Evolutionary conservation across 2,113 vertebrate genomes (phyloP).

Genomic region (Scalopus aquaticus): DNA sequence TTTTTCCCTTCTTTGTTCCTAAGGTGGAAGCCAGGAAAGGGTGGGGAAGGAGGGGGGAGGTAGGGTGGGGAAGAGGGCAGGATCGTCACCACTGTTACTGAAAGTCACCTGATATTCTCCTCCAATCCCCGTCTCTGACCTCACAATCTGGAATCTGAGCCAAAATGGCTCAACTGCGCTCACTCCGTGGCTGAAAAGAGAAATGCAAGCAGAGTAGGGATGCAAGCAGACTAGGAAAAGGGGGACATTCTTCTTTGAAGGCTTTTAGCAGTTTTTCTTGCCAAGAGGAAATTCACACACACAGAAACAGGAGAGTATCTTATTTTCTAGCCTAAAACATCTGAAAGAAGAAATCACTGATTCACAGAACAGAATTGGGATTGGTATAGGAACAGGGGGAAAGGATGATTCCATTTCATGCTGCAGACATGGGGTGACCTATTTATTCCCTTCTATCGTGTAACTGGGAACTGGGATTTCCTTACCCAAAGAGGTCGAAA

Average conservation of each 20-base stretch:
- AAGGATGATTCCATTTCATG: neutral
- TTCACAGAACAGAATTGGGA: neutral
- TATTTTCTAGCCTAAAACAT: neutral
- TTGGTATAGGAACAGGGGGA: neutral
- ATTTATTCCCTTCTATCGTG: neutral
- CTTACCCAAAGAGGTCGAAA: neutral
- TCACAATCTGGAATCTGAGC: slow-evolving; percentile 82
- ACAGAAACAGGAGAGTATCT: neutral
- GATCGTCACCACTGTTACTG: slow-evolving; percentile 69
- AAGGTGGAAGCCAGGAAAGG: slow-evolving; percentile 87
- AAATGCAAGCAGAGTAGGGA: slow-evolving; percentile 62
- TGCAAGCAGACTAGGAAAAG: neutral
- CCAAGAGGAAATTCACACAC: neutral
- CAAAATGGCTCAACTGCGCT: slow-evolving; percentile 93
- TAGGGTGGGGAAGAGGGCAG: slow-evolving; percentile 66
- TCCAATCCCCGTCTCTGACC: slow-evolving; percentile 85
- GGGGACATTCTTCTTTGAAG: neutral
- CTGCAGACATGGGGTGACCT: neutral
- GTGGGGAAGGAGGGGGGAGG: slow-evolving; percentile 81
- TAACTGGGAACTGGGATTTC: neutral
- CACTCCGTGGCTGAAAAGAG: slow-evolving; percentile 89
- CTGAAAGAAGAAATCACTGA: neutral
- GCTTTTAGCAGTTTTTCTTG: slow-evolving; percentile 45
- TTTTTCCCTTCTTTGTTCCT: slow-evolving; percentile 85
- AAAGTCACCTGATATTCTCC: slow-evolving; percentile 82